Percentiles rank a stretch among this genome's conserved stretches.
These are phyloP conservation scores for Macrosiphum euphorbiae DNA, from an alignment of 2,888 invertebrate genomes.

Conservation along the genomic window DNA sequence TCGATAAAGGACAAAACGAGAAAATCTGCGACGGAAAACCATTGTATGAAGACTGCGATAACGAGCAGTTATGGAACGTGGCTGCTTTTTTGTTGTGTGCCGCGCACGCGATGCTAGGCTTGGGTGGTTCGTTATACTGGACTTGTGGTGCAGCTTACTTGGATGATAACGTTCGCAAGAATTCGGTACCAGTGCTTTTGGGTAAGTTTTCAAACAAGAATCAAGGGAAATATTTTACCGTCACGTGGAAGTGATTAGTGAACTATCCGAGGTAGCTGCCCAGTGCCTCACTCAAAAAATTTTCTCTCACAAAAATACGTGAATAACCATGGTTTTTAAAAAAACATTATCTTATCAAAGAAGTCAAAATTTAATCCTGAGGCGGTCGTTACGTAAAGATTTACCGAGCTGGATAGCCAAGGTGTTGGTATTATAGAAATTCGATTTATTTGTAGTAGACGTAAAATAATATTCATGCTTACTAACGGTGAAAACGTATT, in stretches of 20 bases:
- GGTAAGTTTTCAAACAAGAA: constrained; percentile 66
- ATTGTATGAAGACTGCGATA: constrained; percentile 28
- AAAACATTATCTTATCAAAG: background rate
- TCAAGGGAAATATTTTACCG: too few species aligned
- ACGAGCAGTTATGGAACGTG: constrained; percentile 34
- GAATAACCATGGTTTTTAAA: background rate
- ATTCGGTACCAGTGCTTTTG: constrained; percentile 68
- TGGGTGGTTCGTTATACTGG: constrained; percentile 71
- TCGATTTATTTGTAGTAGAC: background rate
- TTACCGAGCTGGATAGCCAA: too few species aligned
- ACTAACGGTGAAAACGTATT: too few species aligned
- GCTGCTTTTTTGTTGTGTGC: constrained; percentile 68
- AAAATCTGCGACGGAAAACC: constrained; percentile 41
- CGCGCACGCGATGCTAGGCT: constrained; percentile 71
- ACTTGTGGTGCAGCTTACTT: constrained; percentile 71
- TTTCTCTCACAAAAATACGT: background rate
- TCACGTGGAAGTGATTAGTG: too few species aligned
- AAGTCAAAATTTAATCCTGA: background rate
- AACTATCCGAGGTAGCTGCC: too few species aligned
- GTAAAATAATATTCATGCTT: background rate
- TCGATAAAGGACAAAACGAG: constrained; percentile 28
- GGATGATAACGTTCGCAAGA: constrained; percentile 70
- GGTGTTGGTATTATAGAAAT: background rate
- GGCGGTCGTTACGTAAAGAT: background rate
- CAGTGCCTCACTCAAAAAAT: background rate